Percentiles rank a stretch among this genome's conserved stretches.
These are phyloP conservation scores for Esperia sulphurella DNA, from an alignment of 2,888 invertebrate species.

Conservation along the genomic window DNA sequence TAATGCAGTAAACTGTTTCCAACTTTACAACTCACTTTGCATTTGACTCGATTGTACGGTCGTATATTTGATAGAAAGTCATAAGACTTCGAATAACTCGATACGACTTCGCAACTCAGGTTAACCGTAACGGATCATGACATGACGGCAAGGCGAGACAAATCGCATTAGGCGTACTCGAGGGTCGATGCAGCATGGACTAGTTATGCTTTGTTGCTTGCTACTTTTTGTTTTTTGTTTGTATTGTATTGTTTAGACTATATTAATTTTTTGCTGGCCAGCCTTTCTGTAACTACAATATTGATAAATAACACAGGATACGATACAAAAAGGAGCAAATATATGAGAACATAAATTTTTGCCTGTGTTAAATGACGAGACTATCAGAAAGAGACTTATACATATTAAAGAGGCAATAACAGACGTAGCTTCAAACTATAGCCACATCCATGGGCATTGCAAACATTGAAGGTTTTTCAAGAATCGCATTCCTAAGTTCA, in stretches of 20 bases:
- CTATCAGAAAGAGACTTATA: too few species aligned
- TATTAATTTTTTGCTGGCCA: too few species aligned
- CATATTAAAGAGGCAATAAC: too few species aligned
- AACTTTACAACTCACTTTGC: background rate
- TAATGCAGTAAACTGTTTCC: background rate
- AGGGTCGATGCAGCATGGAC: constrained; percentile 32
- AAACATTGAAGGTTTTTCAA: too few species aligned
- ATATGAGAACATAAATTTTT: too few species aligned
- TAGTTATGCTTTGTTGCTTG: background rate
- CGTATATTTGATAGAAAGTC: background rate
- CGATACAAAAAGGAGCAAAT: too few species aligned
- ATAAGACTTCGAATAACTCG: background rate
- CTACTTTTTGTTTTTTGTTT: background rate
- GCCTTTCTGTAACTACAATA: too few species aligned
- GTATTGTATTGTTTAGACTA: background rate
- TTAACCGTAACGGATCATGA: constrained; percentile 46
- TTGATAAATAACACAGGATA: too few species aligned
- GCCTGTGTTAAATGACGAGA: too few species aligned
- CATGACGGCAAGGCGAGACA: constrained; percentile 43
- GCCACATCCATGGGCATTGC: too few species aligned
- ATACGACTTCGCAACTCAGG: constrained; percentile 20
- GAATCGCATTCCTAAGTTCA: too few species aligned
- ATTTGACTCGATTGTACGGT: background rate
- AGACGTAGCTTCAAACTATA: too few species aligned
- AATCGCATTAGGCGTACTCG: constrained; percentile 63